phyloP scores from a whole-genome alignment of 2,888 invertebrate species.

The Listrodromus nycthemerus region DNA sequence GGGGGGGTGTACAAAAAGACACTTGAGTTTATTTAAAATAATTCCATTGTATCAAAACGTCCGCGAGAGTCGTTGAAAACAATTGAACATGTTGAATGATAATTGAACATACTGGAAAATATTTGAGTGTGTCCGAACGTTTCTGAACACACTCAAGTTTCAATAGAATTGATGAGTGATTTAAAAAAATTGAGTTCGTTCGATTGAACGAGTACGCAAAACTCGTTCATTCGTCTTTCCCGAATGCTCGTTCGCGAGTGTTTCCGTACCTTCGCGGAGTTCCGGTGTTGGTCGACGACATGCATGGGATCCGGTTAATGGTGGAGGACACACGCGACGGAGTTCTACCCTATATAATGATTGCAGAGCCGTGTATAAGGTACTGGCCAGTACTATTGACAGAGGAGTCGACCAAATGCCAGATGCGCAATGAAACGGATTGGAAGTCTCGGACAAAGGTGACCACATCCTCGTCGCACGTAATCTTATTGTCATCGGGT shows the following conservation, averaged over 20 bases:
- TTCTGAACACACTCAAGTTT: not conserved
- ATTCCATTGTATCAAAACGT: too few species aligned
- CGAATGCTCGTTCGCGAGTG: not conserved
- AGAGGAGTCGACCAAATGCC: slow-evolving; percentile 63
- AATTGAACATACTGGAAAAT: too few species aligned
- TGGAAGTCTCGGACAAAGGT: slow-evolving; percentile 68
- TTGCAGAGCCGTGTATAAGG: not conserved
- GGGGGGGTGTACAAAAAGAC: too few species aligned
- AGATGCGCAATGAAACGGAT: slow-evolving; percentile 72
- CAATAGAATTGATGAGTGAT: not conserved
- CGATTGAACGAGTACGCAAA: not conserved
- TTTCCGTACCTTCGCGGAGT: not conserved
- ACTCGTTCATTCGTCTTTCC: not conserved
- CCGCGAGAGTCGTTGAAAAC: too few species aligned
- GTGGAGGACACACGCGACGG: slow-evolving; percentile 23
- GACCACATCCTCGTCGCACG: slow-evolving; percentile 74
- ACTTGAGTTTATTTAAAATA: too few species aligned
- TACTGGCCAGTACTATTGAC: slow-evolving; percentile 51
- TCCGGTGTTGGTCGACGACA: slow-evolving; percentile 15
- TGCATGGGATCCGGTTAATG: slow-evolving; percentile 41
- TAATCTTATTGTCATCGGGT: slow-evolving; percentile 74
- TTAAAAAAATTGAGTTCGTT: not conserved
- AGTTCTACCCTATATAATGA: slow-evolving; percentile 4
- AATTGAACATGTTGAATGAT: too few species aligned
- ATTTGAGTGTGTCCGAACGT: too few species aligned